phyloP scores from a whole-genome alignment of 2,888 invertebrate species.

The Slavum lentiscoides region DNA sequence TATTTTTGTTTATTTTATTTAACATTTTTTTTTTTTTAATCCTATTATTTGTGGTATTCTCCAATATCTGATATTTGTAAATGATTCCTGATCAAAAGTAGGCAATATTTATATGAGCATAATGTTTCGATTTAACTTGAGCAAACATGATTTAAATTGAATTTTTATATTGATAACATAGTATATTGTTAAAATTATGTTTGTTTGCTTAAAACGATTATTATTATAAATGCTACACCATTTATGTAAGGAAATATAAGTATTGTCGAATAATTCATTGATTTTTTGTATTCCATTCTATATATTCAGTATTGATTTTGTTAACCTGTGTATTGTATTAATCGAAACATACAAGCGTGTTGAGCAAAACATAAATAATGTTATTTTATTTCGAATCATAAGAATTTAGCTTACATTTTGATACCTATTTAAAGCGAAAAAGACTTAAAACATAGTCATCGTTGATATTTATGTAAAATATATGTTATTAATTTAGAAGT shows the following conservation, averaged over 20 bases:
- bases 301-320: conserved; percentile 8
- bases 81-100: conserved; percentile 37
- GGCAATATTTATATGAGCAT: background rate
- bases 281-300: conserved; percentile 6
- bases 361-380: background rate
- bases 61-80: conserved; percentile 1
- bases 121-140: background rate
- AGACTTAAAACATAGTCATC: background rate
- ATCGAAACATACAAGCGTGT: background rate
- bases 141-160: conserved; percentile 26
- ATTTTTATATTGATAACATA: background rate
- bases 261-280: conserved; percentile 3
- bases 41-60: conserved; percentile 25
- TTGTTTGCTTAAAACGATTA: conserved; percentile 2
- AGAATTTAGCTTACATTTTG: conserved; percentile 17
- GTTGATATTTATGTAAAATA: conserved; percentile 4
- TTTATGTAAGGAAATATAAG: background rate
- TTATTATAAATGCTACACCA: background rate
- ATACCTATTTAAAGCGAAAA: background rate
- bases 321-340: conserved; percentile 1
- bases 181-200: conserved; percentile 15
- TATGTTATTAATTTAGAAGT: background rate
- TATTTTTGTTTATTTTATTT: conserved; percentile 36
- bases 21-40: conserved; percentile 16
- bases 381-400: background rate